Evolutionary conservation across 2,888 invertebrate genomes (phyloP).

Genomic region (Acanthopleura granulata): DNA sequence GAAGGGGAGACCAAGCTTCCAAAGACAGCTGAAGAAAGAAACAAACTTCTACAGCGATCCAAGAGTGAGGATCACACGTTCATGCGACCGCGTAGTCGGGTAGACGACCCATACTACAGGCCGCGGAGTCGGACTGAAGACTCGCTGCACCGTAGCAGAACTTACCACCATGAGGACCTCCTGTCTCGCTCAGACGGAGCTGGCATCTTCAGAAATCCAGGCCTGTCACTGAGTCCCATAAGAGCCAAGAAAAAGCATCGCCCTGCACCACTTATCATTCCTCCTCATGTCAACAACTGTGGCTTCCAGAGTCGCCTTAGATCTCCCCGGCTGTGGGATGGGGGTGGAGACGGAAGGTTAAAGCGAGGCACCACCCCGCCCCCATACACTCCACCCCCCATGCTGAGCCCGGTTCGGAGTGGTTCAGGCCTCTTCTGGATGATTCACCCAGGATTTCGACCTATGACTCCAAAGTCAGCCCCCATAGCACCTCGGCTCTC

Average conservation of each 20-base stretch:
- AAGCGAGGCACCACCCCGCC: constrained; percentile 69
- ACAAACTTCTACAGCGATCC: constrained; percentile 39
- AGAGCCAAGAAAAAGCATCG: constrained; percentile 66
- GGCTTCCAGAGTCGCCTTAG: constrained; percentile 73
- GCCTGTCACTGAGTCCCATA: constrained; percentile 73
- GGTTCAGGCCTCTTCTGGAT: constrained; percentile 86
- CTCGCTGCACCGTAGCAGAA: constrained; percentile 30
- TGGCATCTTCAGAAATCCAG: constrained; percentile 85
- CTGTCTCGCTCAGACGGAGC: constrained; percentile 74
- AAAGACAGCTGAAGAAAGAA: constrained; percentile 8
- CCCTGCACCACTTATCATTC: constrained; percentile 70
- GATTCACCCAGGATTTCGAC: constrained; percentile 50
- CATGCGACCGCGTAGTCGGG: constrained; percentile 52
- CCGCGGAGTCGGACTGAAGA: constrained; percentile 49
- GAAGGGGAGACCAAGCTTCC: background rate
- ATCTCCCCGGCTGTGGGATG: constrained; percentile 69
- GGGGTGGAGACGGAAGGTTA: constrained; percentile 31
- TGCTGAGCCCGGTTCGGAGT: constrained; percentile 90
- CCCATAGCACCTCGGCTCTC: constrained; percentile 56
- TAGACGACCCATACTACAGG: constrained; percentile 49
- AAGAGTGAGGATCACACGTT: constrained; percentile 55
- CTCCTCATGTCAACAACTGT: constrained; percentile 69
- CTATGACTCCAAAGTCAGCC: constrained; percentile 63
- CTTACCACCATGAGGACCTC: constrained; percentile 36
- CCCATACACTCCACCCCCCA: constrained; percentile 92